Evolutionary conservation across 2,797 vertebrate species (phyloP).

Genomic region (Odontamblyopus lacepedii): DNA sequence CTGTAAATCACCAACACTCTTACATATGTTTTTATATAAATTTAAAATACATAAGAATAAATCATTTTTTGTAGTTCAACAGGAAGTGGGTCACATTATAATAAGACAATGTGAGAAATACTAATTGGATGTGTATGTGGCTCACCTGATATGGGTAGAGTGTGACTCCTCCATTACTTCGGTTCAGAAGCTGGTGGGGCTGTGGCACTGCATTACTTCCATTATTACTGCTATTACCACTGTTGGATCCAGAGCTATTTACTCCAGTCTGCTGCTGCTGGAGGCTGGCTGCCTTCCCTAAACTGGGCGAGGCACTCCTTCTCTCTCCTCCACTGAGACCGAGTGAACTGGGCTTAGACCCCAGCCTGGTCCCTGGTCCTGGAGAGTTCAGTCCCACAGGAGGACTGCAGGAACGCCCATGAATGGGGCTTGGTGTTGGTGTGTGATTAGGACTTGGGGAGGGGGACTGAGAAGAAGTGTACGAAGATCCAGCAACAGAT

Average conservation of each 20-base stretch:
- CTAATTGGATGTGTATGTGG: background rate
- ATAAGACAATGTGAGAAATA: background rate
- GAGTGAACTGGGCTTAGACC: slow-evolving; percentile 88
- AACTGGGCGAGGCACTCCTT: slow-evolving; percentile 83
- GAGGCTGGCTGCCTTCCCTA: slow-evolving; percentile 79
- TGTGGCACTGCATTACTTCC: slow-evolving; percentile 85
- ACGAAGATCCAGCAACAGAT: slow-evolving; percentile 34
- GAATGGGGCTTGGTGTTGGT: slow-evolving; percentile 62
- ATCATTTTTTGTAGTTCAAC: background rate
- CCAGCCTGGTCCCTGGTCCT: slow-evolving; percentile 78
- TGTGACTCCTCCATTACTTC: slow-evolving; percentile 90
- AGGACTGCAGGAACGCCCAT: slow-evolving; percentile 50
- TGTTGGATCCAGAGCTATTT: slow-evolving; percentile 73
- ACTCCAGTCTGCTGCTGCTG: slow-evolving; percentile 70
- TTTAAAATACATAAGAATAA: background rate
- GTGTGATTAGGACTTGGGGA: slow-evolving; percentile 62
- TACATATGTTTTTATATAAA: background rate
- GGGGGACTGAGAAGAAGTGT: slow-evolving; percentile 46
- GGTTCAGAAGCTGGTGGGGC: slow-evolving; percentile 86
- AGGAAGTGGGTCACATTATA: background rate
- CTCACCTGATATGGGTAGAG: slow-evolving; percentile 95
- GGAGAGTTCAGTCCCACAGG: slow-evolving; percentile 49
- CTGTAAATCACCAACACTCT: background rate
- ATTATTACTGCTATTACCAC: slow-evolving; percentile 69
- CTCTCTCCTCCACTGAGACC: slow-evolving; percentile 87